A percentile compares a stretch with the other conserved stretches of the same genome.
Evolutionary conservation across 2,113 vertebrate genomes (phyloP).

Genomic region (Lophura nycthemera): DNA sequence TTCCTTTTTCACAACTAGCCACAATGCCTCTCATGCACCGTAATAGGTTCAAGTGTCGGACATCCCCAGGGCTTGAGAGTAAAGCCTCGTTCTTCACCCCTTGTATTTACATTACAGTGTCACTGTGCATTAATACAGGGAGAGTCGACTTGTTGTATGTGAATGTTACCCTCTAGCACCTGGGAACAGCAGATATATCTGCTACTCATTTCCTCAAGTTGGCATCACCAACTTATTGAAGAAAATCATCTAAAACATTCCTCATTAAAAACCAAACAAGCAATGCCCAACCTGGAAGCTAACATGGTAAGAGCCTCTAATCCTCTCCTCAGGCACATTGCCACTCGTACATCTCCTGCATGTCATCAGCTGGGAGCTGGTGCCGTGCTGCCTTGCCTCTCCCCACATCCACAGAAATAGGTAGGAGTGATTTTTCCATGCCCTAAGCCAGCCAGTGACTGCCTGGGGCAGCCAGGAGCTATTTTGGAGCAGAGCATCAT

Average conservation of each 20-base stretch:
- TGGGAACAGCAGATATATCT: not conserved
- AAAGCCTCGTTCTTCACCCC: not conserved
- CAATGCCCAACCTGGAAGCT: not conserved
- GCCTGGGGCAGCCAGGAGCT: slow-evolving; percentile 46
- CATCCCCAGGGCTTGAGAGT: slow-evolving; percentile 10
- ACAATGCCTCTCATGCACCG: not conserved
- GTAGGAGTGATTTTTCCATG: slow-evolving; percentile 7
- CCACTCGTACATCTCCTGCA: not conserved
- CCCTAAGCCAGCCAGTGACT: slow-evolving; percentile 15
- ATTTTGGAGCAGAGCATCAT: not conserved
- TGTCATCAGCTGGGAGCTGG: not conserved
- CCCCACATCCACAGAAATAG: slow-evolving; percentile 23
- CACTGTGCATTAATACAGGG: not conserved
- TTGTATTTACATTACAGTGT: not conserved
- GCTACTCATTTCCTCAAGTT: not conserved
- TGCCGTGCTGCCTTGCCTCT: not conserved
- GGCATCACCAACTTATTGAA: not conserved
- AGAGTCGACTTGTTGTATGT: not conserved
- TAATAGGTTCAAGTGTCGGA: not conserved
- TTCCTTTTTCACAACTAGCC: not conserved
- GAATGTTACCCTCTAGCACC: not conserved
- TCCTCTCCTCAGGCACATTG: not conserved
- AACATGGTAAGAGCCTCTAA: not conserved
- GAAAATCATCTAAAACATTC: not conserved
- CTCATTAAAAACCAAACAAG: not conserved